Evolutionary conservation across 2,797 vertebrate species (phyloP).

Genomic region (Hoplostethus mediterraneus): DNA sequence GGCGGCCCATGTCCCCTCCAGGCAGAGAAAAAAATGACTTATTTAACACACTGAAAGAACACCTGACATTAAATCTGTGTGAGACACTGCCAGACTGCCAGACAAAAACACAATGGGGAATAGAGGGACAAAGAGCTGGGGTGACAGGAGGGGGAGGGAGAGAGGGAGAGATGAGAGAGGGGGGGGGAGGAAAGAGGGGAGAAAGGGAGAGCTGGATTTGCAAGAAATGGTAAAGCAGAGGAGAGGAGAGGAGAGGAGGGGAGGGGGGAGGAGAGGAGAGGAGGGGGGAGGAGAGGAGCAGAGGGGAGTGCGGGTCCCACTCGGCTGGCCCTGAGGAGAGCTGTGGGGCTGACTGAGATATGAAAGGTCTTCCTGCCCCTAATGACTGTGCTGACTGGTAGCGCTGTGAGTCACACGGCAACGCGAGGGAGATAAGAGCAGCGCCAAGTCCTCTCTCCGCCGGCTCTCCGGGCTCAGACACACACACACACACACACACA

Average conservation of each 20-base stretch:
- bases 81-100: conserved; percentile 56
- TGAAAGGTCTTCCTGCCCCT: conserved; percentile 77
- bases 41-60: conserved; percentile 80
- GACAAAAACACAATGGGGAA: conserved; percentile 70
- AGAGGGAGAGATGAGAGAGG: neutral
- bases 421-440: conserved; percentile 69
- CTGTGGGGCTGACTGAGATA: conserved; percentile 71
- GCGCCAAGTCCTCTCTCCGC: conserved; percentile 64
- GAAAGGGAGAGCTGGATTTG: conserved; percentile 2
- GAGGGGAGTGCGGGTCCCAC: conserved; percentile 45
- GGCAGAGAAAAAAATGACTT: conserved; percentile 75
- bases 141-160: conserved; percentile 10
- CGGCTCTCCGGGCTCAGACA: conserved; percentile 54
- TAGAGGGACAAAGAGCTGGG: conserved; percentile 57
- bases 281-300: neutral
- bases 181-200: neutral
- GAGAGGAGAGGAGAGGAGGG: conserved; percentile 11
- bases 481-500: conserved; percentile 12
- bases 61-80: conserved; percentile 84
- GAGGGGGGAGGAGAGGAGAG: neutral
- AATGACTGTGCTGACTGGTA: conserved; percentile 72
- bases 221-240: conserved; percentile 6
- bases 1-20: conserved; percentile 64
- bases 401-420: conserved; percentile 72
- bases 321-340: conserved; percentile 61